phyloP scores from a whole-genome alignment of 2,888 invertebrate species.

The Rambutsinella grinnellia region DNA sequence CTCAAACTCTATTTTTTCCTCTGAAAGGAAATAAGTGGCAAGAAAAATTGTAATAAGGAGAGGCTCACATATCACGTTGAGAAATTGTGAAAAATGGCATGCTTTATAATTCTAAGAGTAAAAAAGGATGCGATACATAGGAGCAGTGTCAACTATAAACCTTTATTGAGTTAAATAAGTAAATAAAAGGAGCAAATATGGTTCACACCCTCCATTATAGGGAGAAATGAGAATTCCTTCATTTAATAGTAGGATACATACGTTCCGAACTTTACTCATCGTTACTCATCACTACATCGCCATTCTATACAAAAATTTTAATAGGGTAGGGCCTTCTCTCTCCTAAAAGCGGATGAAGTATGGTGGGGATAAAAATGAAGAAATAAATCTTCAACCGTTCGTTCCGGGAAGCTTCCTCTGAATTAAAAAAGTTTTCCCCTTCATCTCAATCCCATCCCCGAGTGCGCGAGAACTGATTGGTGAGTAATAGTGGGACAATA shows the following conservation, averaged over 20 bases:
- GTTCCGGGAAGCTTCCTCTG: constrained; percentile 39
- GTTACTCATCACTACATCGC: neutral
- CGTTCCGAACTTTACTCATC: neutral
- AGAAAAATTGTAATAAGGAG: constrained; percentile 40
- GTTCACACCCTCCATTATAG: constrained; percentile 45
- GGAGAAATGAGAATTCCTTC: neutral
- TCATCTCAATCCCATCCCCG: constrained; percentile 2
- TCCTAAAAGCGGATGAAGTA: too few species aligned
- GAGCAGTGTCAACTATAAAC: neutral
- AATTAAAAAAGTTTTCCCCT: constrained; percentile 11
- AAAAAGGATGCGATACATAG: neutral
- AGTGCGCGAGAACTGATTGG: constrained; percentile 14
- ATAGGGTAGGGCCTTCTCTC: constrained; percentile 18
- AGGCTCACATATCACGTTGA: constrained; percentile 42
- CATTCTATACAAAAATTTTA: neutral
- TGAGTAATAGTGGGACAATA: constrained; percentile 18
- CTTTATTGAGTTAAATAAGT: constrained; percentile 56
- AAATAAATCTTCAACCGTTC: constrained; percentile 59
- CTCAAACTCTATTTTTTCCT: constrained; percentile 21
- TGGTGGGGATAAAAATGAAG: constrained; percentile 57
- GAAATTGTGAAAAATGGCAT: constrained; percentile 10
- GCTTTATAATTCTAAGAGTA: neutral
- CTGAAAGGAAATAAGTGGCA: neutral
- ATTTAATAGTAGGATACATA: neutral
- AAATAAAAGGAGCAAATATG: constrained; percentile 54